Conservation (phyloP, 2,113 vertebrate species). For the Rhodinocichla rosea region DNA sequence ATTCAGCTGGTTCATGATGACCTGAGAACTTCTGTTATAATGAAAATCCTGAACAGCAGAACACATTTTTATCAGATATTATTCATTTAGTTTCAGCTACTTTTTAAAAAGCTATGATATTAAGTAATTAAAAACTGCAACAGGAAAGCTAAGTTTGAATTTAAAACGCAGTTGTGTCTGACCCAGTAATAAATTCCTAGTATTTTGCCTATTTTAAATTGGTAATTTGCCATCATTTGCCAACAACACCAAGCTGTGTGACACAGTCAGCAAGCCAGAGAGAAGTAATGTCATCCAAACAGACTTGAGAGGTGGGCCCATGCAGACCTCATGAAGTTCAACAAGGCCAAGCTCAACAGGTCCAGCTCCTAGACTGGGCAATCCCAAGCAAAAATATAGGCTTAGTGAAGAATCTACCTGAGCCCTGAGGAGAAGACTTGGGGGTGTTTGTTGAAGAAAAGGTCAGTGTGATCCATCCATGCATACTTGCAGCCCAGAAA, state of each 20-base stretch:
- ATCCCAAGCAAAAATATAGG: not conserved
- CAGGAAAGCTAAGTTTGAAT: not conserved
- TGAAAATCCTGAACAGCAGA: not conserved
- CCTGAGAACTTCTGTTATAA: not conserved
- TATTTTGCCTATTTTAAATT: not conserved
- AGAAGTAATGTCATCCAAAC: not conserved
- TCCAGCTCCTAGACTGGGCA: not conserved
- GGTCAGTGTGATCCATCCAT: too few relatives aligned
- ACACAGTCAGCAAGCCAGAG: not conserved
- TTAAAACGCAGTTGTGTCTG: not conserved
- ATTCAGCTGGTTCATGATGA: not conserved
- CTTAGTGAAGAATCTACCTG: not conserved
- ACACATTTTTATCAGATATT: not conserved
- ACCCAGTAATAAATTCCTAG: not conserved
- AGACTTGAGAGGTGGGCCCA: rapidly evolving
- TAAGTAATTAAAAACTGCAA: not conserved
- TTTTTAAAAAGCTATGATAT: not conserved
- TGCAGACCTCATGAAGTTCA: not conserved
- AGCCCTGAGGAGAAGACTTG: not conserved
- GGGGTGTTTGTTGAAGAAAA: not conserved
- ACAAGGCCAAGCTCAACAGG: not conserved
- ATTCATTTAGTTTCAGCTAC: not conserved
- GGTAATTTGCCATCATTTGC: not conserved
- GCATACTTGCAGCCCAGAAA: not conserved
- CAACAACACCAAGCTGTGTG: not conserved